These are phyloP conservation scores for Mormyrus lacerda DNA, from an alignment of 2,113 vertebrate genomes.

Conservation along the genomic window DNA sequence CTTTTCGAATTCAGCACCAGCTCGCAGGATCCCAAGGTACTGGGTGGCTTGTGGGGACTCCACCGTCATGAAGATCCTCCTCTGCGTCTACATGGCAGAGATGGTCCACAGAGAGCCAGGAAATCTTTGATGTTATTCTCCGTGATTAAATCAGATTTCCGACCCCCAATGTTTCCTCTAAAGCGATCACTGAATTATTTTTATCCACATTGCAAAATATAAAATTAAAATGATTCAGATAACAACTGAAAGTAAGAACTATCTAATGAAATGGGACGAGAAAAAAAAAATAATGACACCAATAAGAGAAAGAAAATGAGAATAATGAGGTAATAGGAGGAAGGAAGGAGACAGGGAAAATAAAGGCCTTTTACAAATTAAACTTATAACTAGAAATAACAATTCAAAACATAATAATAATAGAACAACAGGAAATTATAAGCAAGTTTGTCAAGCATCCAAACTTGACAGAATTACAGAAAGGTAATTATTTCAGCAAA, in stretches of 20 bases:
- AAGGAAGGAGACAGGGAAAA: not conserved
- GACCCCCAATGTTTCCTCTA: not conserved
- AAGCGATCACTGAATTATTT: not conserved
- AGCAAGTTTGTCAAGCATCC: too few species aligned
- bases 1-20: not conserved
- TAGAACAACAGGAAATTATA: not conserved
- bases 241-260: not conserved
- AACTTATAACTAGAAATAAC: not conserved
- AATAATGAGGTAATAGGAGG: not conserved
- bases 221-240: not conserved
- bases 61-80: not conserved
- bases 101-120: slow-evolving; percentile 25
- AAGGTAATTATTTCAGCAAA: slow-evolving; percentile 9
- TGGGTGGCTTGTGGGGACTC: not conserved
- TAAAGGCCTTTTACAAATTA: not conserved
- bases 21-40: not conserved
- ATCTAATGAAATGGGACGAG: not conserved
- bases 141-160: slow-evolving; percentile 21
- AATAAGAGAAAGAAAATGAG: not conserved
- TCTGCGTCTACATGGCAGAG: slow-evolving; percentile 20
- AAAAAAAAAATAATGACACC: not conserved
- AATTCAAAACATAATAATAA: not conserved
- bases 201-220: not conserved
- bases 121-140: slow-evolving; percentile 30
- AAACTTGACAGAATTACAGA: not conserved